A percentile compares a stretch with the other conserved stretches of the same genome.
These are phyloP conservation scores for Tragelaphus eurycerus DNA, from an alignment of 2,797 vertebrate species.

Conservation along the genomic window DNA sequence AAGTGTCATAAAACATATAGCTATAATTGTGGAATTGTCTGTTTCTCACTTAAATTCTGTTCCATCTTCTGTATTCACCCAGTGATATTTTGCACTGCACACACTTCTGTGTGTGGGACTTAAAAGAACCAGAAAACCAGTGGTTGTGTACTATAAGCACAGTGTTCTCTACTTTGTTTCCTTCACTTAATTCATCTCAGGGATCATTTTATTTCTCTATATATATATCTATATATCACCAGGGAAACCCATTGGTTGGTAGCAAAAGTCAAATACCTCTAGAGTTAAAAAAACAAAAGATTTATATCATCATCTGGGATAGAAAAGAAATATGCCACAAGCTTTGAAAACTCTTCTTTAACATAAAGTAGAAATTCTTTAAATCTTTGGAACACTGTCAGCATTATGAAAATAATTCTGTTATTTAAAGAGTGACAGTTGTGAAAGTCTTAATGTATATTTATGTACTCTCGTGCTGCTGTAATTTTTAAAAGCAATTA, in stretches of 20 bases:
- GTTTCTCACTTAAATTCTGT: not conserved
- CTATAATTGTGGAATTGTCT: not conserved
- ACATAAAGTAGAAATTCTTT: not conserved
- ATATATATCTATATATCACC: fast-evolving
- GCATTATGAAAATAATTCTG: not conserved
- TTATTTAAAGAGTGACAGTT: not conserved
- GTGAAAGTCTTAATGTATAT: not conserved
- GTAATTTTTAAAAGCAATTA: not conserved
- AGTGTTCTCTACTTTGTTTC: not conserved
- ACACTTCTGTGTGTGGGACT: not conserved
- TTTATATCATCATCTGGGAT: no score
- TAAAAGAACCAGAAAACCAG: not conserved
- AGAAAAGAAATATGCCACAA: not conserved
- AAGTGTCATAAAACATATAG: not conserved
- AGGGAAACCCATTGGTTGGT: not conserved
- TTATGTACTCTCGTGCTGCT: not conserved
- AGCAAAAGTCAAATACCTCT: not conserved
- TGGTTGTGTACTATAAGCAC: not conserved
- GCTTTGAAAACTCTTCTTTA: not conserved
- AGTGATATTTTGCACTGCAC: not conserved
- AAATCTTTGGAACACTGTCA: not conserved
- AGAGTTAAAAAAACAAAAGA: not conserved
- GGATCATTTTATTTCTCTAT: not conserved
- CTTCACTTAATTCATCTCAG: not conserved
- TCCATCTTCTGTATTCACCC: not conserved